Percentiles rank a stretch among this genome's conserved stretches.
These are phyloP conservation scores for Amphiprion clarkii DNA, from an alignment of 2,797 vertebrate species.

Conservation along the genomic window DNA sequence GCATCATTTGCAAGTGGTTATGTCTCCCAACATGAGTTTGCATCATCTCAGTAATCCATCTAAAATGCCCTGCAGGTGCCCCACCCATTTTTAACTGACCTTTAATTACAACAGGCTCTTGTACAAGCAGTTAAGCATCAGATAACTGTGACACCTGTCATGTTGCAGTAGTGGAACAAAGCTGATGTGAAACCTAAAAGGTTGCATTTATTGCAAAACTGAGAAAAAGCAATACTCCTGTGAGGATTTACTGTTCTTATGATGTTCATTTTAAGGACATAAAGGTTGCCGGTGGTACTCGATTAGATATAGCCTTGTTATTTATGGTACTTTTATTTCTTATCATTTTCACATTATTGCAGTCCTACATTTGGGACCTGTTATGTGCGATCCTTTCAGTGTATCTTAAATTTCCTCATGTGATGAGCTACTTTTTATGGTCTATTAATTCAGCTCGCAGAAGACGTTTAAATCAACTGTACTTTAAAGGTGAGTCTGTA, in stretches of 20 bases:
- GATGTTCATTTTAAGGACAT: slow-evolving; percentile 19
- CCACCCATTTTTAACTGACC: slow-evolving; percentile 47
- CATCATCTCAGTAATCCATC: slow-evolving; percentile 37
- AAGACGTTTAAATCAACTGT: slow-evolving; percentile 38
- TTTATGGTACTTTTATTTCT: slow-evolving; percentile 42
- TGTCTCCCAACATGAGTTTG: slow-evolving; percentile 15
- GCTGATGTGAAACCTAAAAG: slow-evolving; percentile 23
- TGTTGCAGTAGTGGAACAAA: slow-evolving; percentile 32
- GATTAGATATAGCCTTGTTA: slow-evolving; percentile 33
- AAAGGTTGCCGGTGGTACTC: slow-evolving; percentile 20
- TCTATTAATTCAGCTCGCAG: slow-evolving; percentile 35
- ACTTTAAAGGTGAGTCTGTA: slow-evolving; percentile 22
- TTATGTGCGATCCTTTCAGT: slow-evolving; percentile 44
- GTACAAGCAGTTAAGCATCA: slow-evolving; percentile 27
- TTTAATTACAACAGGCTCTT: slow-evolving; percentile 63
- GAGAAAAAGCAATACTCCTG: slow-evolving; percentile 15
- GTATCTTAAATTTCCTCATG: slow-evolving; percentile 29
- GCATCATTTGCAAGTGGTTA: neutral
- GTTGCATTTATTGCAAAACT: slow-evolving; percentile 15
- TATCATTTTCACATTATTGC: slow-evolving; percentile 43
- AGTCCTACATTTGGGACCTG: slow-evolving; percentile 40
- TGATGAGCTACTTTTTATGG: slow-evolving; percentile 17
- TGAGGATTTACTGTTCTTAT: slow-evolving; percentile 18
- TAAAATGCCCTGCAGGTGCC: slow-evolving; percentile 41
- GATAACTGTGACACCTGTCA: slow-evolving; percentile 52